Evolutionary conservation across 2,113 vertebrate genomes (phyloP).

Genomic region (Rhinoptilus africanus): DNA sequence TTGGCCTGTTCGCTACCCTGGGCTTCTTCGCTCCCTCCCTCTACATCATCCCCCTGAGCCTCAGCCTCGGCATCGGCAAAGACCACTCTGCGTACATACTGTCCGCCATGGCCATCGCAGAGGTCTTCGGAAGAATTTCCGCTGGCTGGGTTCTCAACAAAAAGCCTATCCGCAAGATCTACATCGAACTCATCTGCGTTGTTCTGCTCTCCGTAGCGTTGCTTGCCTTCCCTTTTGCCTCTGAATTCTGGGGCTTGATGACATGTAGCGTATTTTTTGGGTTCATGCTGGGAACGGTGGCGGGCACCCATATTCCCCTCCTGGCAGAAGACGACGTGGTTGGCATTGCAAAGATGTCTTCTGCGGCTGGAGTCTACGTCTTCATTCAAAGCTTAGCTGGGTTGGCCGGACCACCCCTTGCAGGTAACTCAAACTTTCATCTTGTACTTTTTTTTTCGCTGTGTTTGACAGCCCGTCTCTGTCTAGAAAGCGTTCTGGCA

Average conservation of each 20-base stretch:
- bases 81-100: conserved; percentile 85
- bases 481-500: background rate
- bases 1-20: conserved; percentile 92
- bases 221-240: conserved; percentile 86
- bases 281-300: conserved; percentile 87
- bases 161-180: conserved; percentile 83
- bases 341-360: conserved; percentile 90
- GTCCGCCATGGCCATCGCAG: conserved; percentile 87
- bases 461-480: background rate
- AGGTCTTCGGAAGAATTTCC: conserved; percentile 85
- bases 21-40: conserved; percentile 94
- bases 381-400: conserved; percentile 95
- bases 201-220: conserved; percentile 77
- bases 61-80: conserved; percentile 83
- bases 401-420: conserved; percentile 92
- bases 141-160: conserved; percentile 85
- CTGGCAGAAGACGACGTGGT: conserved; percentile 92
- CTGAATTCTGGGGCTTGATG: conserved; percentile 86
- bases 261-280: conserved; percentile 88
- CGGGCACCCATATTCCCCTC: conserved; percentile 90
- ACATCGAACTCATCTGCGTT: conserved; percentile 86
- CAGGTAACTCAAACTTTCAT: conserved; percentile 75
- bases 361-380: conserved; percentile 91
- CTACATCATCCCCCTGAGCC: conserved; percentile 90
- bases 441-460: background rate